Conservation (phyloP, 2,797 vertebrate species). For the Margarornis squamiger region DNA sequence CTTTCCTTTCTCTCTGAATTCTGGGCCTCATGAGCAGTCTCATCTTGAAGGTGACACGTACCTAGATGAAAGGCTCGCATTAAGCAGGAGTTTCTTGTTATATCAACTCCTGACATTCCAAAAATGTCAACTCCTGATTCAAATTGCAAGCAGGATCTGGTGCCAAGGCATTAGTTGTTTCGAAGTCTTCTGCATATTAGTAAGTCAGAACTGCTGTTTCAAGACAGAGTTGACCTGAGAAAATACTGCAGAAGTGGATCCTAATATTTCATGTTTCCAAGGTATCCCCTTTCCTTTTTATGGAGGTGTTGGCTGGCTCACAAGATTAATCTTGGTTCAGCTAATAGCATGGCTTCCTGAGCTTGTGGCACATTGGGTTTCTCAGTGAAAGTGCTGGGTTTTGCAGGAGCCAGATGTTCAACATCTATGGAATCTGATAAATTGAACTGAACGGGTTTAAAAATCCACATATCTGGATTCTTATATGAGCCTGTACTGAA, state of each 20-base stretch:
- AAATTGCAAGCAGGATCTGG: neutral
- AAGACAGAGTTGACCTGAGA: neutral
- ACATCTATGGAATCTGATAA: neutral
- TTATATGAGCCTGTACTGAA: neutral
- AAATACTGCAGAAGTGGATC: neutral
- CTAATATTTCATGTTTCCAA: neutral
- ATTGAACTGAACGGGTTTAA: neutral
- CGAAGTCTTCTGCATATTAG: neutral
- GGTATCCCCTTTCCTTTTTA: neutral
- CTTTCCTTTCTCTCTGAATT: neutral
- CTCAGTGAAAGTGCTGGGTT: neutral
- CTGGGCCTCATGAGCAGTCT: neutral
- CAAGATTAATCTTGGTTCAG: neutral
- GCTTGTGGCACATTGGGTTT: neutral
- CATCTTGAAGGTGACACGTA: neutral
- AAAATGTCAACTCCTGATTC: conserved; percentile 18
- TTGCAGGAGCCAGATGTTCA: neutral
- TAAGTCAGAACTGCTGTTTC: neutral
- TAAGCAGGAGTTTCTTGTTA: conserved; percentile 27
- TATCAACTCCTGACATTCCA: conserved; percentile 28
- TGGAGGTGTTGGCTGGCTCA: neutral
- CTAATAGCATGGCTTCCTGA: neutral
- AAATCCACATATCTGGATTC: neutral
- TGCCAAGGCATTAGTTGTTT: neutral
- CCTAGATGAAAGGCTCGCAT: conserved; percentile 41